phyloP scores from a whole-genome alignment of 2,113 vertebrate species.

The Lonchura striata region DNA sequence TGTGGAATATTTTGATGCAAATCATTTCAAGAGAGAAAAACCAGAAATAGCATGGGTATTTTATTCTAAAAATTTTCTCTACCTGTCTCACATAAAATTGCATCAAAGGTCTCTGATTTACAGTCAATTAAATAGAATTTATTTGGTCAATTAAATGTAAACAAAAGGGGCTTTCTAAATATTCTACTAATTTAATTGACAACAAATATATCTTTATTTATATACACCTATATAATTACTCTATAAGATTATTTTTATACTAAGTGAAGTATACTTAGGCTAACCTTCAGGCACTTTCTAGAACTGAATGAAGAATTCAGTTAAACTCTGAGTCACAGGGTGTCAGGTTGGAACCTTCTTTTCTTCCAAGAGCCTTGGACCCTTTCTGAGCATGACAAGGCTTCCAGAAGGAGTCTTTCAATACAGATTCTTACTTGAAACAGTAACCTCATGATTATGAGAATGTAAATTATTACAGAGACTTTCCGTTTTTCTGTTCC shows the following conservation, averaged over 20 bases:
- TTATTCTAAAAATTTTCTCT: neutral
- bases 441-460: neutral
- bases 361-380: neutral
- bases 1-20: neutral
- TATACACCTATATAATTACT: neutral
- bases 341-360: neutral
- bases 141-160: neutral
- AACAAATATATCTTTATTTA: neutral
- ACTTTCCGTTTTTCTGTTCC: neutral
- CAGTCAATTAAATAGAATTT: neutral
- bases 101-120: neutral
- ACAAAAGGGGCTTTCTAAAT: fast-evolving
- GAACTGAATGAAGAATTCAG: neutral
- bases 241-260: neutral
- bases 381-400: neutral
- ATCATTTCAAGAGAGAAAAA: neutral
- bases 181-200: neutral
- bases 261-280: neutral
- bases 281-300: neutral
- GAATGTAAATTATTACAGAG: neutral
- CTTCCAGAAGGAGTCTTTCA: neutral
- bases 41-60: neutral
- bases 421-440: neutral
- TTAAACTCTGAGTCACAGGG: neutral
- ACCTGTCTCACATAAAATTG: neutral